These are phyloP conservation scores for Leptinotarsa undecemlineata DNA, from an alignment of 1,140 invertebrate genomes.

Conservation along the genomic window DNA sequence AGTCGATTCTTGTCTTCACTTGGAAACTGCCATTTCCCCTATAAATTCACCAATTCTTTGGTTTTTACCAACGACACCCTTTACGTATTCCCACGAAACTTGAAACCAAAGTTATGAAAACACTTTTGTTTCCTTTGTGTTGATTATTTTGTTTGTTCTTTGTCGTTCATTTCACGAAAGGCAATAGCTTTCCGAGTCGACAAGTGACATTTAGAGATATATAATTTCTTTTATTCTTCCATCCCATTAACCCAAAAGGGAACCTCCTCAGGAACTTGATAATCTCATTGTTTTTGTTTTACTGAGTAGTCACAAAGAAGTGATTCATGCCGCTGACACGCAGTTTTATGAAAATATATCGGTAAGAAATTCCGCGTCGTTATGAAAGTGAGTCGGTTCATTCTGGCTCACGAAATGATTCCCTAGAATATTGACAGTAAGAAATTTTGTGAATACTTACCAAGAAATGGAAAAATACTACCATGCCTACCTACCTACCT, in stretches of 20 bases:
- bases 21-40: too few relatives aligned
- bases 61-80: neutral
- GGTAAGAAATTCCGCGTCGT: too few relatives aligned
- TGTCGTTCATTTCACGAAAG: neutral
- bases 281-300: neutral
- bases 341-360: too few relatives aligned
- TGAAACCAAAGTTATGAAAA: slow-evolving; percentile 13
- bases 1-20: too few relatives aligned
- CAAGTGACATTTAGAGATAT: slow-evolving; percentile 9
- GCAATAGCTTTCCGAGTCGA: slow-evolving; percentile 10
- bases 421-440: too few relatives aligned
- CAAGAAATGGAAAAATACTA: too few relatives aligned
- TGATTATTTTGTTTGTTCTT: slow-evolving; percentile 18
- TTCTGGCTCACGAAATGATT: too few relatives aligned
- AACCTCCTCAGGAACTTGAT: neutral
- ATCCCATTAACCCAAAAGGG: slow-evolving; percentile 9
- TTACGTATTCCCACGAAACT: neutral
- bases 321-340: too few relatives aligned
- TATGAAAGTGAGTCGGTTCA: too few relatives aligned
- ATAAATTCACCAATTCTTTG: neutral
- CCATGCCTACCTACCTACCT: too few relatives aligned
- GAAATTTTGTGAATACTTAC: too few relatives aligned
- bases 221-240: neutral
- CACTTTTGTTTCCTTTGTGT: slow-evolving; percentile 17
- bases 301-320: too few relatives aligned